These are phyloP conservation scores for Drosophila lowei DNA, from an alignment of 1,140 invertebrate genomes.

Conservation along the genomic window DNA sequence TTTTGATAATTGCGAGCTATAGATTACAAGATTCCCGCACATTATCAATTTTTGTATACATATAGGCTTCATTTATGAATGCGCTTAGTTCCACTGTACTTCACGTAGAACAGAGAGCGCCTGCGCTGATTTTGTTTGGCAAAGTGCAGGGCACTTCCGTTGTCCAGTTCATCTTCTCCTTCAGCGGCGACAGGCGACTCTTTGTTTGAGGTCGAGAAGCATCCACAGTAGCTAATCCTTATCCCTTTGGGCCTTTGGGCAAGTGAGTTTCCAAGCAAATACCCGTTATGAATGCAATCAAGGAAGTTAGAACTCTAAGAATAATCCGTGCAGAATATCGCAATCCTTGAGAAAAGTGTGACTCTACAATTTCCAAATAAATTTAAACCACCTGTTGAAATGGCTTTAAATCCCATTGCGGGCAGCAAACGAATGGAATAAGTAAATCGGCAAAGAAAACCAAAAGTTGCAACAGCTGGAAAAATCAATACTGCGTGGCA, in stretches of 20 bases:
- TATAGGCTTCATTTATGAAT: background rate
- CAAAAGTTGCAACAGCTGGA: slow-evolving; percentile 30
- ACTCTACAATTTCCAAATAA: background rate
- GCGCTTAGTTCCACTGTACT: slow-evolving; percentile 14
- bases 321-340: background rate
- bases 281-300: background rate
- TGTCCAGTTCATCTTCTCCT: slow-evolving; percentile 48
- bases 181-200: slow-evolving; percentile 27
- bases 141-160: slow-evolving; percentile 18
- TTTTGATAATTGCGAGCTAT: too few relatives aligned
- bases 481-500: slow-evolving; percentile 70
- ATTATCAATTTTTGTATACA: background rate
- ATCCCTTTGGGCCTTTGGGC: background rate
- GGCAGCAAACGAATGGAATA: slow-evolving; percentile 15
- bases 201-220: slow-evolving; percentile 9
- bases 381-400: slow-evolving; percentile 35
- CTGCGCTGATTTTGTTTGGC: slow-evolving; percentile 43
- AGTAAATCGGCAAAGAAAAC: slow-evolving; percentile 1
- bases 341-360: background rate
- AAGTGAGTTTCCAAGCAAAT: slow-evolving; percentile 1
- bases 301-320: background rate
- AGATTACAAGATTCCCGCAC: background rate
- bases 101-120: slow-evolving; percentile 13
- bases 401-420: background rate
- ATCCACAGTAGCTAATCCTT: background rate